A percentile compares a stretch with the other conserved stretches of the same genome.
These are phyloP conservation scores for Naso thynnoides DNA, from an alignment of 2,797 vertebrate species.

Conservation along the genomic window DNA sequence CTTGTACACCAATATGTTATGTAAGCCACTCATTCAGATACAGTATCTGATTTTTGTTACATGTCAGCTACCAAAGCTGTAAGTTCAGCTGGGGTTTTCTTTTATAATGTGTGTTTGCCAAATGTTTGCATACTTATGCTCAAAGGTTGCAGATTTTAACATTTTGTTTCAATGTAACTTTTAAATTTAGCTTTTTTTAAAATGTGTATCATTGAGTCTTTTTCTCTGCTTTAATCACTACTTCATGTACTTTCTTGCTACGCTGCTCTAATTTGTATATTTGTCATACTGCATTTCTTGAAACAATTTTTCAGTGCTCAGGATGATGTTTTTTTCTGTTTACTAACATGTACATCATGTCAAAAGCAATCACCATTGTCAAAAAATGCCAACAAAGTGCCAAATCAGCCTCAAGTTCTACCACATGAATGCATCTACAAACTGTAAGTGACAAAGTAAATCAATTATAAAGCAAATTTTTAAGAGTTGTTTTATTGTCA, in stretches of 20 bases:
- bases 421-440: constrained; percentile 25
- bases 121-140: constrained; percentile 14
- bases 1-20: no score
- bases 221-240: constrained; percentile 3
- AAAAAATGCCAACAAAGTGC: constrained; percentile 15
- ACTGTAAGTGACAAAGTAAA: constrained; percentile 45
- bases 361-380: constrained; percentile 12
- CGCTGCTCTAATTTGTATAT: constrained; percentile 1
- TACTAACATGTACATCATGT: neutral
- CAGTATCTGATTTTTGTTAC: neutral
- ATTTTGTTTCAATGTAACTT: no score
- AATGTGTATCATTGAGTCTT: neutral
- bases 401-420: constrained; percentile 31
- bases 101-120: neutral
- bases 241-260: neutral
- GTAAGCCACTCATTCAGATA: constrained; percentile 2
- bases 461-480: neutral
- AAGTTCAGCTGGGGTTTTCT: neutral
- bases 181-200: no score
- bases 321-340: constrained; percentile 13
- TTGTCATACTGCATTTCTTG: constrained; percentile 8
- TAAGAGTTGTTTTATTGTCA: constrained; percentile 7
- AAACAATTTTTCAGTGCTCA: constrained; percentile 24
- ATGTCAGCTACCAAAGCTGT: no score
- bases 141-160: no score